Evolutionary conservation across 2,797 vertebrate genomes (phyloP).

Genomic region (Microtus agrestis): DNA sequence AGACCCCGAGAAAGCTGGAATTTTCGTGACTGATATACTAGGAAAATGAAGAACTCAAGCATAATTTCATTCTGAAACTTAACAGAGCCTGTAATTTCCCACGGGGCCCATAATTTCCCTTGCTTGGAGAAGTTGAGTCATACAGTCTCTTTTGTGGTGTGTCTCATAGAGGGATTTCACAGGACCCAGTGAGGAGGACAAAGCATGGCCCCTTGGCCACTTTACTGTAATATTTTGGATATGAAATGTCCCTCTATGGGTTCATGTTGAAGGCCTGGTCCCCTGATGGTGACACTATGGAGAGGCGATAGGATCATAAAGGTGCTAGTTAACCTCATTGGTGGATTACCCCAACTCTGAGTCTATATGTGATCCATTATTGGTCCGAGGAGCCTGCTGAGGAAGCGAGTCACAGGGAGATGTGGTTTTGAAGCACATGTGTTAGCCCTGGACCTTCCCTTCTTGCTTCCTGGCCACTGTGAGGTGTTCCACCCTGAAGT

Average conservation of each 20-base stretch:
- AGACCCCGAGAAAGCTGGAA: background rate
- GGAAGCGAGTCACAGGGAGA: background rate
- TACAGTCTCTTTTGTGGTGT: background rate
- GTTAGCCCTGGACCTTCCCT: background rate
- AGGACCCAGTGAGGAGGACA: background rate
- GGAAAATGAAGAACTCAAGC: background rate
- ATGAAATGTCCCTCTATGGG: background rate
- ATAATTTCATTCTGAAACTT: background rate
- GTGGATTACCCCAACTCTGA: background rate
- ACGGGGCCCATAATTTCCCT: background rate
- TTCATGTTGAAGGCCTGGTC: background rate
- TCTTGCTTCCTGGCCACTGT: background rate
- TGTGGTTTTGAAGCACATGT: background rate
- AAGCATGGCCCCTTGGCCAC: background rate
- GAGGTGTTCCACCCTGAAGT: background rate
- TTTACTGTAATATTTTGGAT: background rate
- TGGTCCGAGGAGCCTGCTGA: background rate
- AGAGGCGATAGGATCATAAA: background rate
- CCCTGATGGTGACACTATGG: background rate
- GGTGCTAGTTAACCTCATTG: no score
- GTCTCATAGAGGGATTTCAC: background rate
- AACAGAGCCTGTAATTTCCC: background rate
- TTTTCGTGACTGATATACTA: slow-evolving; percentile 1
- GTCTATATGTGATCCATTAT: background rate
- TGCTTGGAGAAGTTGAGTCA: background rate